Evolutionary conservation across 2,113 vertebrate species (phyloP).

Genomic region (Mesoclemmys tuberculata): DNA sequence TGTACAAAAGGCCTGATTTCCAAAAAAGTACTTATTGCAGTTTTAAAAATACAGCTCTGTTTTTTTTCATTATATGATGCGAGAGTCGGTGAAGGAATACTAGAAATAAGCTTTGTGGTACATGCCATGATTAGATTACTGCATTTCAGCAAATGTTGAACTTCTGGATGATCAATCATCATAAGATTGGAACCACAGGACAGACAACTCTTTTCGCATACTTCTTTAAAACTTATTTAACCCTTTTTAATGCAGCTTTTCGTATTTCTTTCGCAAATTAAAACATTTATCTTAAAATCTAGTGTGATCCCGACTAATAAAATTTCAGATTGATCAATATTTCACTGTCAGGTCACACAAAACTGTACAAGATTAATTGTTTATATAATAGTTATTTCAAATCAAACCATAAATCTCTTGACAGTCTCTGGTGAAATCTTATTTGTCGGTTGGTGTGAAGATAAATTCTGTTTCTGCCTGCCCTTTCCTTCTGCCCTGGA

Average conservation of each 20-base stretch:
- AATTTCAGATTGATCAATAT: neutral
- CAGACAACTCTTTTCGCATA: neutral
- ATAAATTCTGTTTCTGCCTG: slow-evolving; percentile 49
- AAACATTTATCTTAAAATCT: neutral
- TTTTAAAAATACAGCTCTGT: neutral
- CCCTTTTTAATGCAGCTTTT: neutral
- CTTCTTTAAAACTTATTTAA: neutral
- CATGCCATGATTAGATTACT: neutral
- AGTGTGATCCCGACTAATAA: neutral
- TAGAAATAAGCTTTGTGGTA: neutral
- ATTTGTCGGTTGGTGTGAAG: too few species aligned
- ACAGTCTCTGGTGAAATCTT: slow-evolving; percentile 28
- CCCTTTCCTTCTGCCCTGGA: slow-evolving; percentile 67
- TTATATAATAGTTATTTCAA: neutral
- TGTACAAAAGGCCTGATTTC: neutral
- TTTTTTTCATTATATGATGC: neutral
- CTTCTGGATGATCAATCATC: neutral
- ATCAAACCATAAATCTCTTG: neutral
- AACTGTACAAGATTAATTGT: neutral
- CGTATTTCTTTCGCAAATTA: neutral
- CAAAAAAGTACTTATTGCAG: neutral
- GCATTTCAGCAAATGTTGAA: neutral
- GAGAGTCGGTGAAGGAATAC: neutral
- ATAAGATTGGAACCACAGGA: neutral
- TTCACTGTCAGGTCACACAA: neutral